Evolutionary conservation across 2,888 invertebrate genomes (phyloP).

Genomic region (Calephelis perditalis): DNA sequence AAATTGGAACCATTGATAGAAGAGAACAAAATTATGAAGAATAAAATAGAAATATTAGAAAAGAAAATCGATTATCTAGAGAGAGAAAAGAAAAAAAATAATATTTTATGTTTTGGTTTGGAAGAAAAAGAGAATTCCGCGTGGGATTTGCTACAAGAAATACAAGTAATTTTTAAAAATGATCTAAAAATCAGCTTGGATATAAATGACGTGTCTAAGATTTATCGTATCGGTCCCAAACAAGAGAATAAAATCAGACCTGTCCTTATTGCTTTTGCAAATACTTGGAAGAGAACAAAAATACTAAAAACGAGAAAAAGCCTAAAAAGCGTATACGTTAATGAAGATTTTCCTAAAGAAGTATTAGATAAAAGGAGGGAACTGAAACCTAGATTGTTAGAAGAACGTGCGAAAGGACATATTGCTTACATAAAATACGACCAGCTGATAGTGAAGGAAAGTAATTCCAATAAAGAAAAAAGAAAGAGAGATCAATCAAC

Average conservation of each 20-base stretch:
- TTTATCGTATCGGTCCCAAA: neutral
- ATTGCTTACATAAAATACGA: constrained; percentile 15
- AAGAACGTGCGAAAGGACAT: constrained; percentile 23
- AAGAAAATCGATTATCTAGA: constrained; percentile 24
- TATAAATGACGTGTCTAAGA: neutral
- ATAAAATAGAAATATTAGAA: constrained; percentile 24
- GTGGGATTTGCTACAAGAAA: too few species aligned
- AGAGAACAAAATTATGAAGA: constrained; percentile 25
- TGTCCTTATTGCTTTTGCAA: neutral
- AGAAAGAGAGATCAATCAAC: constrained; percentile 23
- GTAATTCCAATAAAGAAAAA: constrained; percentile 21
- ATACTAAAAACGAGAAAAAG: constrained; percentile 13
- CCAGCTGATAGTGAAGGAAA: constrained; percentile 19
- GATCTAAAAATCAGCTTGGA: neutral
- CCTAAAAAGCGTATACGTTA: constrained; percentile 11
- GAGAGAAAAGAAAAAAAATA: constrained; percentile 22
- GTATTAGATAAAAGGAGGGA: constrained; percentile 15
- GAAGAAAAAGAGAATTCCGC: too few species aligned
- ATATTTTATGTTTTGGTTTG: too few species aligned
- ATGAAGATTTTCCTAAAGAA: constrained; percentile 19
- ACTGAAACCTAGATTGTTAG: constrained; percentile 17
- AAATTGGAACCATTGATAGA: constrained; percentile 19
- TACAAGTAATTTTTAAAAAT: too few species aligned
- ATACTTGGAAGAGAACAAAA: neutral
- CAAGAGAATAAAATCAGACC: neutral